phyloP scores from a whole-genome alignment of 2,797 vertebrate genomes.

The Protonibea diacanthus region DNA sequence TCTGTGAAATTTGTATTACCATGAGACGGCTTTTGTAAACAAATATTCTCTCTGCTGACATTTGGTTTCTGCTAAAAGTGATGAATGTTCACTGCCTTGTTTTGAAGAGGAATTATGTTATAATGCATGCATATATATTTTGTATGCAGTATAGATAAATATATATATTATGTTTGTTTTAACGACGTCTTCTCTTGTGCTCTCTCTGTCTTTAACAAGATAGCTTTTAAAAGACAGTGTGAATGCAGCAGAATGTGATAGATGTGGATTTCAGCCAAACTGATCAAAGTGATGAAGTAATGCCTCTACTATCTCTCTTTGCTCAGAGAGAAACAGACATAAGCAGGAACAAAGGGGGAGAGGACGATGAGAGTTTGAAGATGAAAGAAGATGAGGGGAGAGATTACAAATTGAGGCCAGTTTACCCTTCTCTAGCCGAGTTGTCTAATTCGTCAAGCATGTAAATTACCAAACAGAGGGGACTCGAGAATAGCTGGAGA shows the following conservation, averaged over 20 bases:
- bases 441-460: conserved; percentile 28
- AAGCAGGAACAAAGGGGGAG: background rate
- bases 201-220: conserved; percentile 3
- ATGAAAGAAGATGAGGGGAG: background rate
- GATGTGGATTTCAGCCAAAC: conserved; percentile 1
- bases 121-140: too few species aligned
- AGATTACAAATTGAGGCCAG: conserved; percentile 20
- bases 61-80: background rate
- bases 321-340: background rate
- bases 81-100: background rate
- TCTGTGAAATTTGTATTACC: conserved; percentile 31
- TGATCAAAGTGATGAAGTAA: conserved; percentile 17
- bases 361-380: background rate
- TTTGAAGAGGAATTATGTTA: conserved; percentile 1
- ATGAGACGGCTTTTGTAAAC: conserved; percentile 23
- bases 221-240: conserved; percentile 3
- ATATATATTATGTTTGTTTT: background rate
- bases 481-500: conserved; percentile 10
- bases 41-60: conserved; percentile 1
- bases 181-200: background rate
- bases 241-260: background rate
- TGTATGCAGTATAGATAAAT: too few species aligned
- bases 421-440: conserved; percentile 8
- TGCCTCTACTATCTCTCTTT: conserved; percentile 1
- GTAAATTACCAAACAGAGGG: conserved; percentile 31